Base-by-base conservation (phyloP, 2,113 vertebrate genomes). In the Gambusia holbrooki region DNA sequence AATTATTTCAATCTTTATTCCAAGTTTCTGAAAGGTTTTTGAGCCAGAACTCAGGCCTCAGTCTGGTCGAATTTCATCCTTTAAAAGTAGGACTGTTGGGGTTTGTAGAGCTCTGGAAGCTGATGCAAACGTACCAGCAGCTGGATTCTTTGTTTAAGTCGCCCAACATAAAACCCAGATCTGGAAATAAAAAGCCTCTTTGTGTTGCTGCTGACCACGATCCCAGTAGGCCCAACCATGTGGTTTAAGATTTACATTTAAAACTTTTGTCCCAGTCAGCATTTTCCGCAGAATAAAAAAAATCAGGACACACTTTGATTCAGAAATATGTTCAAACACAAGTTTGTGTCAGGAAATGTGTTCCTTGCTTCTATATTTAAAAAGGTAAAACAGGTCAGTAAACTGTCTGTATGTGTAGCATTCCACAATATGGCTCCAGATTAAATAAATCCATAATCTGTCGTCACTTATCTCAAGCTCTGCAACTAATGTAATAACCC, bases 391-490 rank as follows among this genome's bases (percentile, higher is more conserved):
- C 74, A n/a, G 5, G 62, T 27, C 5, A 22, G 30, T 63, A 19
- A 72, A 80, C 35, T 29, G n/a, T 75, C 33, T 69, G 27, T 73
- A 40, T 8, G 2, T 3, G 54, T 33, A 48, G 25, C 12, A 27
- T 48, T 76, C 66, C 29, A 69, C 74, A 37, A 6, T 40, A 27
- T n/a, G 63, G 77, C 66, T 37, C 74, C 79, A 70, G 62, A 70
- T 76, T 62, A 22, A 79, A 67, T 58, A 3, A 68, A 66, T 22
- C 69, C 70, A 73, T 71, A 66, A 66, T 77, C 75, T 25, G 65
- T 51, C 76, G 82, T 64, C 5, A 60, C 67, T 75, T 71, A 63
- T 79, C 76, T 90, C 69, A 60, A 66, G 70, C 79, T 83, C 83
- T 51, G 54, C 58, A 82, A 32, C 79, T 72, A 76, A 84, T 67